Evolutionary conservation across 2,113 vertebrate species (phyloP), one percentile per base, ranked within the genome.

Genomic region (Haemorhous mexicanus): DNA sequence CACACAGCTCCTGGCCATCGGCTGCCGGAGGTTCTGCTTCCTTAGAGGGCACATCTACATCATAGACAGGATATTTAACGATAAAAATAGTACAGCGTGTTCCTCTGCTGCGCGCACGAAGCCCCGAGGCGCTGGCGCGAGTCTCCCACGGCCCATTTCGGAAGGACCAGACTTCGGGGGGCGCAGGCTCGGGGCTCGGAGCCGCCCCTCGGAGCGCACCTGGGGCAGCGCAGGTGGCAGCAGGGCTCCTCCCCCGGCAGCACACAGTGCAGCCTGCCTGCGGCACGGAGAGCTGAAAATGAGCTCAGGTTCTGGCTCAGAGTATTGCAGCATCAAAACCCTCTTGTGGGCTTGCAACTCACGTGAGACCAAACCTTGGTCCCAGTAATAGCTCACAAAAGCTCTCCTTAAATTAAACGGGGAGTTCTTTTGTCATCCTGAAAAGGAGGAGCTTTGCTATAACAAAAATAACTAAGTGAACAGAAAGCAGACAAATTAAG

Each of bases 61-160:
- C 6, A 49, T 16, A 14, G 41, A 30, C 3, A 3, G 17, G 46
- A 8, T 82, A 46, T 33, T 61, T 30, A 53, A 11, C 7, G 4
- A 58, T 13, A 9, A 27, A 64, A 61, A 19, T 2, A 44, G 44
- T 0, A 30, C 4, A 2, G 20, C 6, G 0, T 6, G n/a, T 41
- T 56, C 23, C 37, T 63, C 8, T 64, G 47, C 49, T 56, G 73
- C 32, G 3, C 2, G 41, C 67, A 9, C 56, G 28, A 1, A n/a
- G 37, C 47, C 21, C 47, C 22, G 2, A 32, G 74, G 47, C 11
- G 33, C 47, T 6, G 3, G 11, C 20, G 0, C 1, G 30, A 21
- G 53, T 16, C 23, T 37, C 79, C 39, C 70, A 10, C 0, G 2
- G 2, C 55, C 28, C 22, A 0, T 39, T 56, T 37, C 10, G 12